phyloP scores from a whole-genome alignment of 2,888 invertebrate genomes.

The Lymantria dispar region DNA sequence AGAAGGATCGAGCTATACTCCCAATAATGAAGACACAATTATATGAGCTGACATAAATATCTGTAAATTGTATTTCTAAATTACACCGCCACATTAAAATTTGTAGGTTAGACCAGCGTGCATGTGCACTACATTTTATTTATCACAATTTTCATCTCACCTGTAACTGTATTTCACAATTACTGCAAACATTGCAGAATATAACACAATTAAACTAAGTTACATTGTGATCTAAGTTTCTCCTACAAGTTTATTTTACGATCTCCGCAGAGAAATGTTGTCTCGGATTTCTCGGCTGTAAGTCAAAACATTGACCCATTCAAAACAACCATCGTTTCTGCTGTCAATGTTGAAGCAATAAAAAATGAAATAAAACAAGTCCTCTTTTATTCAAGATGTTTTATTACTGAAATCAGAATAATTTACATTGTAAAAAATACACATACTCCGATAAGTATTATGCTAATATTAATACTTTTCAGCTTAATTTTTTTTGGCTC shows the following conservation, averaged over 20 bases:
- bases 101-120: no score
- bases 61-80: no score
- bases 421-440: slow-evolving; percentile 83
- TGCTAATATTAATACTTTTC: slow-evolving; percentile 69
- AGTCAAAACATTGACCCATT: slow-evolving; percentile 26
- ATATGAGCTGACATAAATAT: no score
- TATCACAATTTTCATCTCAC: background rate
- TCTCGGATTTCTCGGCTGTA: slow-evolving; percentile 7
- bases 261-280: slow-evolving; percentile 16
- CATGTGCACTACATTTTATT: background rate
- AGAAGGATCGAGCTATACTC: no score
- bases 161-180: background rate
- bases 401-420: slow-evolving; percentile 82
- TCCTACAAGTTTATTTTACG: slow-evolving; percentile 17
- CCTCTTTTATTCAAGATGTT: slow-evolving; percentile 60
- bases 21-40: no score
- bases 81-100: no score
- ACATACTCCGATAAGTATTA: slow-evolving; percentile 66
- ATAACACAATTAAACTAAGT: background rate
- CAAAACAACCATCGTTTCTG: slow-evolving; percentile 13
- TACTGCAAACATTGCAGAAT: background rate
- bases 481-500: slow-evolving; percentile 56
- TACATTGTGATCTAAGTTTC: slow-evolving; percentile 1
- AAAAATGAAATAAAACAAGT: slow-evolving; percentile 10
- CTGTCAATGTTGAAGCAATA: slow-evolving; percentile 11